Conservation (phyloP, 2,113 vertebrate species). For the Geothlypis trichas region DNA sequence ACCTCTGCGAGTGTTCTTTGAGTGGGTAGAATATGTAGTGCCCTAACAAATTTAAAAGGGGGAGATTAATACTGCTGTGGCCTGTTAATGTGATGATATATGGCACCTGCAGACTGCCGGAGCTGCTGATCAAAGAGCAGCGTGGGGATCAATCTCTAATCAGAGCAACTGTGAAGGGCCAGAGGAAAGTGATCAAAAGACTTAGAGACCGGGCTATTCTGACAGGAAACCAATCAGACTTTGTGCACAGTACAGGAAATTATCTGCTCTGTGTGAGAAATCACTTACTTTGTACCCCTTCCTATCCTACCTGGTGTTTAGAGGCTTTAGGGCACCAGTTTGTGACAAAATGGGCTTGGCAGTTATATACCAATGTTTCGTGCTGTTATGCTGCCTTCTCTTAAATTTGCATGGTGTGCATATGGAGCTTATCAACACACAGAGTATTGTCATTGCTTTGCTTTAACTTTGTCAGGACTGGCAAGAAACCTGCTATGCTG, state of each 20-base stretch:
- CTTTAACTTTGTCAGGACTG: background rate
- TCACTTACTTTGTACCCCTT: background rate
- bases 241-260: conserved; percentile 71
- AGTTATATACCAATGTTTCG: accelerated
- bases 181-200: conserved; percentile 79
- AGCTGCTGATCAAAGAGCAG: conserved; percentile 76
- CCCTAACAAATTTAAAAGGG: background rate
- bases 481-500: background rate
- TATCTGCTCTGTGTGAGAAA: conserved; percentile 33
- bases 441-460: background rate
- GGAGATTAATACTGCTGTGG: conserved; percentile 27
- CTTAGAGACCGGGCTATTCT: conserved; percentile 40
- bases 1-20: background rate
- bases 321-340: background rate
- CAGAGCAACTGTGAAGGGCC: conserved; percentile 59
- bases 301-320: background rate
- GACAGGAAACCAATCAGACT: conserved; percentile 74
- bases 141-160: conserved; percentile 69
- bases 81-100: conserved; percentile 71
- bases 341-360: background rate
- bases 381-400: background rate
- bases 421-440: background rate
- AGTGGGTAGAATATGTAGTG: background rate
- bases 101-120: conserved; percentile 74
- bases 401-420: background rate